phyloP scores from a whole-genome alignment of 2,113 vertebrate species.

The Dromiciops gliroides region DNA sequence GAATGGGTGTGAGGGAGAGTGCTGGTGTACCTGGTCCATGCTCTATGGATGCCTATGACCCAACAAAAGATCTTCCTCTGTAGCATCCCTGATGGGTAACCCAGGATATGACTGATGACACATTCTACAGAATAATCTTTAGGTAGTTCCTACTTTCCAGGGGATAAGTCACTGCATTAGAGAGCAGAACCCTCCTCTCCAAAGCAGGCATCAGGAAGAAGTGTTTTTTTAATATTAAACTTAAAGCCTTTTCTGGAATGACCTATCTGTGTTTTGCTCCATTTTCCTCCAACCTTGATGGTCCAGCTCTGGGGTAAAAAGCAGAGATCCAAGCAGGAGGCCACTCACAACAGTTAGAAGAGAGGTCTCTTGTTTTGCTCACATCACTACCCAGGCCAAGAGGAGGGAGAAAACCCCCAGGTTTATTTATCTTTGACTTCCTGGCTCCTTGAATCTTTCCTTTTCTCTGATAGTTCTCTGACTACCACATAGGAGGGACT shows the following conservation, averaged over 20 bases:
- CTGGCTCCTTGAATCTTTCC: neutral
- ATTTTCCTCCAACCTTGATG: neutral
- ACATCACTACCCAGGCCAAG: neutral
- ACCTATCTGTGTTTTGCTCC: neutral
- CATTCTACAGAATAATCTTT: neutral
- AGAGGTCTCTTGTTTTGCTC: neutral
- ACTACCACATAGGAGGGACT: neutral
- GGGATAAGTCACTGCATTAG: neutral
- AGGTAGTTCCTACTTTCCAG: neutral
- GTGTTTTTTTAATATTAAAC: neutral
- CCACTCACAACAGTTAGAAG: neutral
- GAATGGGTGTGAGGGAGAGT: neutral
- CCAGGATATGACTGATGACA: neutral
- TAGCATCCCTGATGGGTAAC: neutral
- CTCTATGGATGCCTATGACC: neutral
- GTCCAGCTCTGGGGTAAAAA: neutral
- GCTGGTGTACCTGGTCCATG: neutral
- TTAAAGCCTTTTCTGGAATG: neutral
- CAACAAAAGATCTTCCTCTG: neutral
- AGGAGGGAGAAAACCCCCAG: neutral
- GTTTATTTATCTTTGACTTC: neutral
- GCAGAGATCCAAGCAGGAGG: neutral
- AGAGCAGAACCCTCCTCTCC: neutral
- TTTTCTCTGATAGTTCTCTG: neutral
- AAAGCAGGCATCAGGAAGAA: neutral